These are phyloP conservation scores for Petrolisthes manimaculis DNA, from an alignment of 2,888 invertebrate species.

Conservation along the genomic window DNA sequence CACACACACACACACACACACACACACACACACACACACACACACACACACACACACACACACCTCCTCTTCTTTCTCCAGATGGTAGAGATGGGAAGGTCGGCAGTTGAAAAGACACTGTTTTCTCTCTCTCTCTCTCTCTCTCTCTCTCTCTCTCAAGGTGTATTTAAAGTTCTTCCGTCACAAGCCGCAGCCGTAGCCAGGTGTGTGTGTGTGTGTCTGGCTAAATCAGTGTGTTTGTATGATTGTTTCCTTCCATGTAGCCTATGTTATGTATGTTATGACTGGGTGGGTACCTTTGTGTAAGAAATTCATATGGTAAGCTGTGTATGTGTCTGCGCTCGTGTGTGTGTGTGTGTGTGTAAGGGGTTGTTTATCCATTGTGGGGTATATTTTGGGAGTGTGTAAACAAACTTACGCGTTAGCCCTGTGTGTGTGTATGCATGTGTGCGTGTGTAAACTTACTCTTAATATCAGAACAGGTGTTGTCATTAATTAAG, in stretches of 20 bases:
- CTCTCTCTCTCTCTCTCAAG: background rate
- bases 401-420: too few relatives aligned
- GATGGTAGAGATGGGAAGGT: too few relatives aligned
- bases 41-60: slow-evolving; percentile 13
- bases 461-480: too few relatives aligned
- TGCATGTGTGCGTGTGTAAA: too few relatives aligned
- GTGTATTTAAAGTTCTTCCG: background rate
- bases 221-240: background rate
- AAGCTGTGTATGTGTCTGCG: background rate
- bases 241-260: background rate
- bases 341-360: background rate
- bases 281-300: background rate
- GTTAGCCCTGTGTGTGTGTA: too few relatives aligned
- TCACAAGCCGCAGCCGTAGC: too few relatives aligned
- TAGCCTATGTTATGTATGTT: background rate
- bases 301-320: background rate
- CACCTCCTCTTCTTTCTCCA: background rate
- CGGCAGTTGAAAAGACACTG: background rate
- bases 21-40: slow-evolving; percentile 35
- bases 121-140: background rate
- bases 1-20: slow-evolving; percentile 33
- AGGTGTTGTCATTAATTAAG: too few relatives aligned
- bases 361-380: background rate
- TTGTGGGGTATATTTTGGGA: background rate
- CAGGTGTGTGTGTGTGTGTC: background rate